These are phyloP conservation scores for Pelodytes ibericus DNA, from an alignment of 2,797 vertebrate species.

Conservation along the genomic window DNA sequence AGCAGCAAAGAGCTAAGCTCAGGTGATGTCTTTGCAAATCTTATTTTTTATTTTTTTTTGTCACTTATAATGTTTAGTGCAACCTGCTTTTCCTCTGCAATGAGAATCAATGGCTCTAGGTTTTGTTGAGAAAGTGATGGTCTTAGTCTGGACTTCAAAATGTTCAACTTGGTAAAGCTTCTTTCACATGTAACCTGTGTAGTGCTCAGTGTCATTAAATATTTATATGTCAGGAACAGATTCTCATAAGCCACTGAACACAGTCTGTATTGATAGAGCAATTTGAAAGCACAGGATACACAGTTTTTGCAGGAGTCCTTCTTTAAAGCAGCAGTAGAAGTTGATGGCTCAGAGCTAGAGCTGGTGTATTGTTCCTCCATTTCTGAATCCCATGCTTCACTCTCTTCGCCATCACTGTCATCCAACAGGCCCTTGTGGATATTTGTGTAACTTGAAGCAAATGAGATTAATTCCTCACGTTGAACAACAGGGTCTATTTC, in stretches of 20 bases:
- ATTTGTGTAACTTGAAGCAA: not conserved
- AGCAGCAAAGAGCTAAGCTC: too few species aligned
- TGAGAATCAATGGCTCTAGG: not conserved
- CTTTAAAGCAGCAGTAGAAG: not conserved
- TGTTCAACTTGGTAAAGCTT: not conserved
- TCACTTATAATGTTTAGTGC: too few species aligned
- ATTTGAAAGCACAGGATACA: slow-evolving; percentile 1
- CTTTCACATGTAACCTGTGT: not conserved
- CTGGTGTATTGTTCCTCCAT: too few species aligned
- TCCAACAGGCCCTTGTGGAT: not conserved
- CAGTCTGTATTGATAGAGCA: not conserved
- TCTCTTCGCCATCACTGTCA: slow-evolving; percentile 12
- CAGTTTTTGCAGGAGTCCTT: not conserved
- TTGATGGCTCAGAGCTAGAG: not conserved
- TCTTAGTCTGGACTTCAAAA: not conserved
- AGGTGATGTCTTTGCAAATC: too few species aligned
- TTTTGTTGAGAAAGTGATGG: not conserved
- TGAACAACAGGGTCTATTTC: not conserved
- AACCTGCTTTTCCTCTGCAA: too few species aligned
- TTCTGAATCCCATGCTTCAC: not conserved
- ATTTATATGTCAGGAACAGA: slow-evolving; percentile 15
- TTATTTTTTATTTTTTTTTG: too few species aligned
- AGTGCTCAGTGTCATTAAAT: not conserved
- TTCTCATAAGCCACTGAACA: not conserved
- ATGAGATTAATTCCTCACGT: not conserved